Evolutionary conservation across 2,888 invertebrate species (phyloP).

Genomic region (Hesperia comma): DNA sequence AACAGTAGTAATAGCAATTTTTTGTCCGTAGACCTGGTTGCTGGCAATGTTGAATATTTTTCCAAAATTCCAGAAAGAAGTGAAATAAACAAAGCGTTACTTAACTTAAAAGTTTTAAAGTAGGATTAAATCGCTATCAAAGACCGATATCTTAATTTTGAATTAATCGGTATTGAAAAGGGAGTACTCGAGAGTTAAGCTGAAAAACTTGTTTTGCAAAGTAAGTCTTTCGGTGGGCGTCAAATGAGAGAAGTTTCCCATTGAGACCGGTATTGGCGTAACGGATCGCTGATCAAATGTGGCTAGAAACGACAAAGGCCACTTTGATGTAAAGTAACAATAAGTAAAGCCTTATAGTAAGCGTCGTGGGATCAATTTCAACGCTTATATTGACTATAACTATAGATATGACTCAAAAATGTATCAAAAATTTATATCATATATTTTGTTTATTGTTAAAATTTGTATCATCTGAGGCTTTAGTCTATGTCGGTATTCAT

Average conservation of each 20-base stretch:
- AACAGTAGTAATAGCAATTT: no score
- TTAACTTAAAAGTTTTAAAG: neutral
- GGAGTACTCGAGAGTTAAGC: constrained; percentile 48
- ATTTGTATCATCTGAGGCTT: no score
- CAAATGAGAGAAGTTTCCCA: constrained; percentile 57
- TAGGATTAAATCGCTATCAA: constrained; percentile 8
- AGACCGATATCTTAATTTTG: constrained; percentile 46
- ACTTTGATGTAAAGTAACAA: constrained; percentile 11
- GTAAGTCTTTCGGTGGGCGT: constrained; percentile 51
- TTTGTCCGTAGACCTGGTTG: no score
- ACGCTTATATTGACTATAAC: no score
- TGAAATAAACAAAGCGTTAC: neutral
- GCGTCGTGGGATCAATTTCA: no score
- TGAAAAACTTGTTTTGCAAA: constrained; percentile 57
- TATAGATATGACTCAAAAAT: no score
- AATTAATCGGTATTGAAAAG: constrained; percentile 50
- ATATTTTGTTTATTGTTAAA: no score
- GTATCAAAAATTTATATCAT: no score
- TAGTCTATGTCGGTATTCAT: no score
- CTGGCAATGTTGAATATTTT: neutral
- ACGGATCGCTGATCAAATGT: constrained; percentile 37
- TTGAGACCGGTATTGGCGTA: constrained; percentile 44
- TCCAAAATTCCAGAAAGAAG: neutral
- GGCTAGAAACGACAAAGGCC: constrained; percentile 29
- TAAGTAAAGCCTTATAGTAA: neutral